Conservation (phyloP, 2,113 vertebrate genomes). For the Plecturocebus donacophilus region DNA sequence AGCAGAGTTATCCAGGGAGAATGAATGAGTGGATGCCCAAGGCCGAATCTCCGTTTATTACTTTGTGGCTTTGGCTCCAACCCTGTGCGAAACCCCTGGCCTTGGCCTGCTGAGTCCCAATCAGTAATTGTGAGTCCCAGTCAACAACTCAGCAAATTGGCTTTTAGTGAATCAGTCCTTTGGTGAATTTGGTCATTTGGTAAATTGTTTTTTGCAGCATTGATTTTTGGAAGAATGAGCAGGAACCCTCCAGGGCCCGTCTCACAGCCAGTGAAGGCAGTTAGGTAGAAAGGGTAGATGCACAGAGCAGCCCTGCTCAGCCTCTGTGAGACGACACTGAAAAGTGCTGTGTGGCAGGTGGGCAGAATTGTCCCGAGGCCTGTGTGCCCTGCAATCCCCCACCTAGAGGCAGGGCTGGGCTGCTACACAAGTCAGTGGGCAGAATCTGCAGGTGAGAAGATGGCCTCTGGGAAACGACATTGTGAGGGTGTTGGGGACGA, state of each 20-base stretch:
- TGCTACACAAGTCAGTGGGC: background rate
- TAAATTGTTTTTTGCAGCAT: conserved; percentile 6
- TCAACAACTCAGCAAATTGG: background rate
- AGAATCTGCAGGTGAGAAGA: background rate
- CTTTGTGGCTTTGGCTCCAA: background rate
- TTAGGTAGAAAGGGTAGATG: background rate
- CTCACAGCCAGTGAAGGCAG: background rate
- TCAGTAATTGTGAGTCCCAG: background rate
- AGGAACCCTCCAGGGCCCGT: background rate
- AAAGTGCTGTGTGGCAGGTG: background rate
- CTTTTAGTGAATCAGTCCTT: background rate
- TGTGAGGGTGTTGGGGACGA: background rate
- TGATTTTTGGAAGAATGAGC: background rate
- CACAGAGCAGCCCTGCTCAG: background rate
- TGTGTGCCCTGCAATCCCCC: background rate
- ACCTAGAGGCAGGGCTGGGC: rapidly evolving
- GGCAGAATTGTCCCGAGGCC: background rate
- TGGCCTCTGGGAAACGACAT: background rate
- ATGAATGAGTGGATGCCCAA: background rate
- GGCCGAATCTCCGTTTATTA: background rate
- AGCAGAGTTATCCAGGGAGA: background rate
- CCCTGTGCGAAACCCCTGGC: background rate
- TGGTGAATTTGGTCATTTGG: background rate
- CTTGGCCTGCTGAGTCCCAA: background rate
- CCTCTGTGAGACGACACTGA: background rate